A percentile compares a stretch with the other conserved stretches of the same genome.
Evolutionary conservation across 2,797 vertebrate species (phyloP).

Genomic region (Pyrrhura leucotis): DNA sequence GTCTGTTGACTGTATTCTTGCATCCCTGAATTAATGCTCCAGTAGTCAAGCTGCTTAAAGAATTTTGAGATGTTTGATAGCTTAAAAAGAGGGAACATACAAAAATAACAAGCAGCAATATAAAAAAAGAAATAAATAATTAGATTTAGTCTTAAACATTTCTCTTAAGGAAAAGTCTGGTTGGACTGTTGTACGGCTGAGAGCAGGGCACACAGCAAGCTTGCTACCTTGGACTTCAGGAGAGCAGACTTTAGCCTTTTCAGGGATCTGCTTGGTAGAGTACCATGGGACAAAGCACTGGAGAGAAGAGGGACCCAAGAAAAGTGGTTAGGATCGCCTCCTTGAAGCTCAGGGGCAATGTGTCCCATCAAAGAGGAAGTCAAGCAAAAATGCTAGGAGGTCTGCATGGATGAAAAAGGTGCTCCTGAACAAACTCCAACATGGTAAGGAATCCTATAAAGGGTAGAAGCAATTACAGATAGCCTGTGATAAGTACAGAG

Average conservation of each 20-base stretch:
- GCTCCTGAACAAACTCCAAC: background rate
- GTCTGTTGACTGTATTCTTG: background rate
- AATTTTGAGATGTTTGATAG: background rate
- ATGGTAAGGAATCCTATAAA: background rate
- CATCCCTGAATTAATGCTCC: background rate
- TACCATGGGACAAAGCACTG: background rate
- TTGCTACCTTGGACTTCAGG: background rate
- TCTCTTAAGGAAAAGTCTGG: background rate
- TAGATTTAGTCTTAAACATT: background rate
- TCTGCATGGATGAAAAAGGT: background rate
- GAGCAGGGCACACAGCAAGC: background rate
- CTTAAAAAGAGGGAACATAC: background rate
- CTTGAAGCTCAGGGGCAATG: background rate
- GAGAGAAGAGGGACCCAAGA: background rate
- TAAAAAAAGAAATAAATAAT: background rate
- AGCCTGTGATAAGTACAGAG: background rate
- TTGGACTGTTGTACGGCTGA: background rate
- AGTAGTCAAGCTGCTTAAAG: background rate
- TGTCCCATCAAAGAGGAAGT: background rate
- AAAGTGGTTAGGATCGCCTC: background rate
- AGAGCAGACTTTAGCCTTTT: background rate
- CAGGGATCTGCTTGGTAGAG: background rate
- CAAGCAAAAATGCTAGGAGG: background rate
- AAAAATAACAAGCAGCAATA: background rate
- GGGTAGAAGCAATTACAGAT: background rate